A percentile compares a stretch with the other conserved stretches of the same genome.
Evolutionary conservation across 2,797 vertebrate species (phyloP).

Genomic region (Amblyopsis hoosieri): DNA sequence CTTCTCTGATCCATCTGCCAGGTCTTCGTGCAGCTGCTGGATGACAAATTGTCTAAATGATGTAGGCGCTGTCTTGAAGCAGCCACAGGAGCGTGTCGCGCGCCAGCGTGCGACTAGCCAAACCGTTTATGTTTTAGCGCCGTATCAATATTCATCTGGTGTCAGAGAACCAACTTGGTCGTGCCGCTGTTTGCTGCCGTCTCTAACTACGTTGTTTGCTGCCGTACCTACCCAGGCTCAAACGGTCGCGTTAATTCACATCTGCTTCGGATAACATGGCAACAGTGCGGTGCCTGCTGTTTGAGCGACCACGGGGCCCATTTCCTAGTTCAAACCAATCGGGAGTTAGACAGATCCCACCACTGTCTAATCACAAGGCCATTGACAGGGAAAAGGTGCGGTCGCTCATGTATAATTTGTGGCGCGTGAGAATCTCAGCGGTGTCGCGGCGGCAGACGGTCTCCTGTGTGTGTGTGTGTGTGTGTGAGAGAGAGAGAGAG

Average conservation of each 20-base stretch:
- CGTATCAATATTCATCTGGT: conserved; percentile 62
- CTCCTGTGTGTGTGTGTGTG: conserved; percentile 24
- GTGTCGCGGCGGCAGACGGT: conserved; percentile 27
- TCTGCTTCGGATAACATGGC: too few species aligned
- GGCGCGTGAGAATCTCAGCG: not conserved
- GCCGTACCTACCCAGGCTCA: too few species aligned
- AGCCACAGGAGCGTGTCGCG: conserved; percentile 61
- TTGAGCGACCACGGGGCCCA: conserved; percentile 5
- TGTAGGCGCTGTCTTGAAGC: conserved; percentile 71
- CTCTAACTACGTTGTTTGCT: too few species aligned
- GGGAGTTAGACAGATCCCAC: conserved; percentile 35
- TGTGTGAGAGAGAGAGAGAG: not conserved
- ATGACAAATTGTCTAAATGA: conserved; percentile 75
- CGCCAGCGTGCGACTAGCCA: conserved; percentile 53
- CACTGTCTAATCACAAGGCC: conserved; percentile 40
- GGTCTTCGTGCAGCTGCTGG: conserved; percentile 56
- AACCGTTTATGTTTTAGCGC: conserved; percentile 54
- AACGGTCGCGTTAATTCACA: too few species aligned
- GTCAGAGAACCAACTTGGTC: too few species aligned
- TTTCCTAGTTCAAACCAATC: conserved; percentile 15
- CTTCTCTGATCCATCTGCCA: conserved; percentile 32
- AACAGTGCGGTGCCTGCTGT: not conserved
- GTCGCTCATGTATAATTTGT: conserved; percentile 14
- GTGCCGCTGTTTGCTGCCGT: too few species aligned
- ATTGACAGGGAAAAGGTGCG: conserved; percentile 28